Conservation (phyloP, 2,888 invertebrate genomes). For the Scaeva pyrastri region DNA sequence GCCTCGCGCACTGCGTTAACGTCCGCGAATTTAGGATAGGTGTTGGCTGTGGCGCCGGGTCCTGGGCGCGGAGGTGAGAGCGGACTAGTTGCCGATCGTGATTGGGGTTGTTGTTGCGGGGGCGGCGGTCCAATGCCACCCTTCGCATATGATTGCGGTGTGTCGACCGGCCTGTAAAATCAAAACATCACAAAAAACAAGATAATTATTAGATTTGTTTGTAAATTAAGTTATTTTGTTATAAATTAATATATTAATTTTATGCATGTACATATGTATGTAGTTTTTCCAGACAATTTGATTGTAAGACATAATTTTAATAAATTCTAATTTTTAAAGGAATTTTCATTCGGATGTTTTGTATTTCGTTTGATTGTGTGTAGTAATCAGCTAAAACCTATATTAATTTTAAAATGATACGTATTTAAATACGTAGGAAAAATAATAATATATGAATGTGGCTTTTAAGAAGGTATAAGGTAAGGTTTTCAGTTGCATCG, state of each 20-base stretch:
- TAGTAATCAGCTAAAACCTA: no score
- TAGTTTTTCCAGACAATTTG: conserved; percentile 28
- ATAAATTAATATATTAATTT: not conserved
- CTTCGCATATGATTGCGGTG: conserved; percentile 82
- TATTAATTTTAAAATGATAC: no score
- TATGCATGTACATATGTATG: no score
- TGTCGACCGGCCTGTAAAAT: conserved; percentile 83
- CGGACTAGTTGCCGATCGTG: conserved; percentile 83
- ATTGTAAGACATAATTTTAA: not conserved
- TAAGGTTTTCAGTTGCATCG: no score
- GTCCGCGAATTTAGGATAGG: conserved; percentile 82
- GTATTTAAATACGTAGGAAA: no score
- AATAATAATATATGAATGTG: no score
- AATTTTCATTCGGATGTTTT: no score
- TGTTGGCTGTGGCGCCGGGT: conserved; percentile 81
- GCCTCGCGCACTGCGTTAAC: conserved; percentile 81
- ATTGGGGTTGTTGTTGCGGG: conserved; percentile 79
- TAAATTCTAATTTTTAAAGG: no score
- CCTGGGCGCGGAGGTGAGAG: conserved; percentile 83
- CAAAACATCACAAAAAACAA: conserved; percentile 80
- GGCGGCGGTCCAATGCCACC: conserved; percentile 80
- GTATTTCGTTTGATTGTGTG: no score
- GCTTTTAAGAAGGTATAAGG: no score
- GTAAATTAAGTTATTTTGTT: conserved; percentile 61
- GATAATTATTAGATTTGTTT: conserved; percentile 81